These are phyloP conservation scores for Agrotis segetum DNA, from an alignment of 2,888 invertebrate genomes.

Conservation along the genomic window DNA sequence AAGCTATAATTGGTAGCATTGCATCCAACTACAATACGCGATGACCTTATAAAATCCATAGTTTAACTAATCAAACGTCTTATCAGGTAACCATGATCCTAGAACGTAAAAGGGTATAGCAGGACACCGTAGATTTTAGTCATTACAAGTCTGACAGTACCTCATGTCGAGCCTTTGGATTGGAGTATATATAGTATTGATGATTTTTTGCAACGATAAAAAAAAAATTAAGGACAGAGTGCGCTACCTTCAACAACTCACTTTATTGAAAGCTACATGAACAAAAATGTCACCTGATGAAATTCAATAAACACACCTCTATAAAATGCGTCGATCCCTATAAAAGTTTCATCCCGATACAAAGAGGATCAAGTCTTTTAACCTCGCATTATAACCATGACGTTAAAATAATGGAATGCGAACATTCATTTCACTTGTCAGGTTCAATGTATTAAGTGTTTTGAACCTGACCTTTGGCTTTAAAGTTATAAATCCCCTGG, in stretches of 20 bases:
- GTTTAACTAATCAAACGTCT: too few species aligned
- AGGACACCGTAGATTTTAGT: too few species aligned
- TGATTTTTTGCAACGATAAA: too few species aligned
- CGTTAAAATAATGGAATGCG: conserved; percentile 31
- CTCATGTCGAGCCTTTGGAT: too few species aligned
- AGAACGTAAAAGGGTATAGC: too few species aligned
- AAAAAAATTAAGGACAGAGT: too few species aligned
- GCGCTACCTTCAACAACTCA: neutral
- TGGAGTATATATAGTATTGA: too few species aligned
- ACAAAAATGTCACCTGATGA: neutral
- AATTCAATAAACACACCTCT: neutral
- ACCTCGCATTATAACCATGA: conserved; percentile 14
- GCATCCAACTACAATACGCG: too few species aligned
- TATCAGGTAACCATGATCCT: too few species aligned
- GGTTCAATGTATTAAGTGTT: conserved; percentile 39
- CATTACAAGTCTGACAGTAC: too few species aligned
- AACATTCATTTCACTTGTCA: conserved; percentile 45
- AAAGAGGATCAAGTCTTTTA: conserved; percentile 1
- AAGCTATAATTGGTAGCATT: too few species aligned
- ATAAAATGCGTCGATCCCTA: conserved; percentile 1
- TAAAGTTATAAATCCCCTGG: conserved; percentile 53
- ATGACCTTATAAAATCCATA: too few species aligned
- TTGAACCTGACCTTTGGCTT: conserved; percentile 57
- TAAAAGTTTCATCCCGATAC: neutral
- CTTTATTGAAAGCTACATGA: neutral